These are phyloP conservation scores for Halichondria panicea DNA, from an alignment of 37 sponge, comb jelly and placozoan genomes.

Conservation along the genomic window DNA sequence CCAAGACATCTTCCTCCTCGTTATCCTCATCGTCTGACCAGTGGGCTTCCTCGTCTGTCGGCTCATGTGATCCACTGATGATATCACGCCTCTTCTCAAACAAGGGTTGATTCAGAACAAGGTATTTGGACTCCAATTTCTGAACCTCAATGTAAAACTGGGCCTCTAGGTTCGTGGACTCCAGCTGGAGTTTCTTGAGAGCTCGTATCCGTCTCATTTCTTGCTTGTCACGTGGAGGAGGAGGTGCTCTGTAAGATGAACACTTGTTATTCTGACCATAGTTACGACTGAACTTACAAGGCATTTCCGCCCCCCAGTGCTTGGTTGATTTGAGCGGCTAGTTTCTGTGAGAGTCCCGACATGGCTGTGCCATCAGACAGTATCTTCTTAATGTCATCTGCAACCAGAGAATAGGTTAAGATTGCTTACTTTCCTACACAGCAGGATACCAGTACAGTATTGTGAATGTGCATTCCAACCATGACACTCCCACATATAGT, in stretches of 20 bases:
- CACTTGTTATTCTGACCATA: too few relatives aligned
- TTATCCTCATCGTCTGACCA: conserved; percentile 76
- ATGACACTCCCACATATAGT: neutral
- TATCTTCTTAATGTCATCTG: too few relatives aligned
- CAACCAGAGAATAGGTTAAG: too few relatives aligned
- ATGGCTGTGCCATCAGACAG: neutral
- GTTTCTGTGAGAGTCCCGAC: neutral
- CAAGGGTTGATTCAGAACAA: conserved; percentile 39
- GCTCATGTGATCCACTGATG: conserved; percentile 84
- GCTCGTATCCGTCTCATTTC: conserved; percentile 66
- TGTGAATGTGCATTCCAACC: too few relatives aligned
- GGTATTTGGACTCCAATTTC: conserved; percentile 72
- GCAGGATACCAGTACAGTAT: too few relatives aligned
- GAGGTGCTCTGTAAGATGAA: too few relatives aligned
- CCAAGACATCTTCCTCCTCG: neutral
- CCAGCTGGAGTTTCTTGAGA: conserved; percentile 83
- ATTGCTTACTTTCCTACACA: too few relatives aligned
- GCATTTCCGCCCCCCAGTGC: too few relatives aligned
- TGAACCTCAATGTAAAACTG: conserved; percentile 86
- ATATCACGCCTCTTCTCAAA: conserved; percentile 71
- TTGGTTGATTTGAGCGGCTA: too few relatives aligned
- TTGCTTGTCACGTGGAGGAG: too few relatives aligned
- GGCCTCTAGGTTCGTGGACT: conserved; percentile 76
- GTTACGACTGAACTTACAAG: too few relatives aligned
- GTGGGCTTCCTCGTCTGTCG: conserved; percentile 82